Evolutionary conservation across 2,113 vertebrate species (phyloP).

Genomic region (Cynocephalus volans): DNA sequence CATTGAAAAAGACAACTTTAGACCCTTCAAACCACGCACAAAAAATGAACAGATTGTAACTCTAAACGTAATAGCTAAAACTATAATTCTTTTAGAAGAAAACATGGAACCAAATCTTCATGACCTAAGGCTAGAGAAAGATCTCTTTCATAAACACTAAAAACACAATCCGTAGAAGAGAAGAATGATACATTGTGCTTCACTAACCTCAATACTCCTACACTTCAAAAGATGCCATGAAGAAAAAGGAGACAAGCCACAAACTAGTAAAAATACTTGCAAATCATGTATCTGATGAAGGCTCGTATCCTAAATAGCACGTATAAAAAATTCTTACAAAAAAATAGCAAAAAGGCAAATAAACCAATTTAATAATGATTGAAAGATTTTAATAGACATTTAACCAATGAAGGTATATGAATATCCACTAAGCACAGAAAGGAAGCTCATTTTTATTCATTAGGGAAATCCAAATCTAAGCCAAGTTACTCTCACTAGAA

Average conservation of each 20-base stretch:
- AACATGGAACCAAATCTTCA: neutral
- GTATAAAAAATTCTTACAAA: neutral
- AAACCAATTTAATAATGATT: neutral
- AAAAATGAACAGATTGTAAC: neutral
- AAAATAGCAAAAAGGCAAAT: conserved; percentile 4
- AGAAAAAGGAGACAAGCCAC: neutral
- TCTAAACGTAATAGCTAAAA: neutral
- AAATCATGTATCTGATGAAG: neutral
- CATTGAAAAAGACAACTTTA: neutral
- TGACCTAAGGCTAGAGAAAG: neutral
- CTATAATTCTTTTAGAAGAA: neutral
- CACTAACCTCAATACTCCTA: neutral
- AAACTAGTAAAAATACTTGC: neutral
- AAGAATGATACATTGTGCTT: neutral
- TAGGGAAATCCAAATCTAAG: conserved; percentile 16
- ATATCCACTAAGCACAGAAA: neutral
- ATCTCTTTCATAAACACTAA: neutral
- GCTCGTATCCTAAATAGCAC: neutral
- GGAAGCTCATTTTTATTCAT: neutral
- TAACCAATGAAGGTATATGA: neutral
- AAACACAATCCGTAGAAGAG: neutral
- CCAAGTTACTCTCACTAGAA: neutral
- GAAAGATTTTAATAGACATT: neutral
- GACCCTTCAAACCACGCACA: neutral
- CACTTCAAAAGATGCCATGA: neutral